Evolutionary conservation across 2,797 vertebrate species (phyloP), one percentile per base, ranked within the genome.

Genomic region (Onychomys leucogaster): DNA sequence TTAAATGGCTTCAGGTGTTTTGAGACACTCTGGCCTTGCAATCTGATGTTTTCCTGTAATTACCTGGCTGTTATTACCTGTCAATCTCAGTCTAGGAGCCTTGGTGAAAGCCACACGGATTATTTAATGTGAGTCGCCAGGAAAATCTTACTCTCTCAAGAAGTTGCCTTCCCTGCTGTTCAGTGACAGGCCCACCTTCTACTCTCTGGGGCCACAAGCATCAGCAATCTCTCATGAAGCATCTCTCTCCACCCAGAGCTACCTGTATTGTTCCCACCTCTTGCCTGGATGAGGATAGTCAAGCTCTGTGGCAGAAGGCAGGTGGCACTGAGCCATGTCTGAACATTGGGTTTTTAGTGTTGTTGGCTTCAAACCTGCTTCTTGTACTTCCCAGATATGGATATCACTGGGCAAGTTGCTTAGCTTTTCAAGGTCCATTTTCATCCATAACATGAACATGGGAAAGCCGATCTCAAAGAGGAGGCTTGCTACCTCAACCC

Each of bases 1-100:
- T 97, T 96, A 95, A 97, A 98, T 78, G 61, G 95, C 85, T 96
- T 92, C 0, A 3, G 92, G 88, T 97, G 32, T 94, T 97, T 97
- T 95, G 34, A 98, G 88, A 97, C 89, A 95, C 83, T 83, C 71
- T 96, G 94, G 89, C 96, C 98, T 98, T 98, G 76, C 96, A 96
- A 89, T 97, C 91, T 96, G 94, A 98, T 83, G 96, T 95, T 97
- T 97, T 96, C 94, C 87, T 96, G 86, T 96, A 98, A 97, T 98
- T 97, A 95, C 95, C 94, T 86, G 94, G 97, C 87, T 96, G 75
- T 97, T 98, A 98, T 97, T 98, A 96, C 97, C 98, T 98, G 97
- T 93, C 98, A 98, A 94, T 98, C 97, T 97, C 21, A 23, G 77
- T 92, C 81, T 93, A 92, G 94, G 90, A 83, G 97, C 96, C 43